Evolutionary conservation across 1,140 invertebrate species (phyloP), one percentile per base, ranked within the genome.

Genomic region (Artemia franciscana): DNA sequence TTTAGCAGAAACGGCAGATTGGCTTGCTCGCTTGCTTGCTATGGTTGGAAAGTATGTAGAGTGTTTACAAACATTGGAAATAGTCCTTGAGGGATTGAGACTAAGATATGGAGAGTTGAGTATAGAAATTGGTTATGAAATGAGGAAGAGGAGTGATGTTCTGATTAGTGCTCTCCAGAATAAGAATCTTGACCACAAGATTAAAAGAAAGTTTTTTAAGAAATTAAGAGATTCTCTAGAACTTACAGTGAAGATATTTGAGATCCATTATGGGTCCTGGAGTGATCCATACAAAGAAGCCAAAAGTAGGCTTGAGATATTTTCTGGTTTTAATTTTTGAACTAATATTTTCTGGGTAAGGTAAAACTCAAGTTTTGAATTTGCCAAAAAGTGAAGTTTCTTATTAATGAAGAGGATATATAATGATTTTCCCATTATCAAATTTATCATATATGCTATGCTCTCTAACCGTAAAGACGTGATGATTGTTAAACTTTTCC

Each of bases 101-200:
- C 68, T 74, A 63, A 71, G 73, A 60, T 82, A 75, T 73, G 80
- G 80, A 0, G 64, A 63, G 5, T 70, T 71, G 28, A 81, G 79
- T 66, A 71, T 80, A 58, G 79, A 82, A 71, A 65, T 78, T 61
- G 75, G 73, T 0, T 72, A 77, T 62, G 79, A 81, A 69, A 70
- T 81, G 23, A 75, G 74, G 57, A 77, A 76, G 68, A 68, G 77
- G 4, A 74, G 71, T 3, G 74, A 76, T 60, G 64, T 65, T 0
- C 56, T 66, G 58, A 26, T 67, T 4, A 39, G 28, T 60, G 59
- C 62, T 12, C 9, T 63, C 21, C 23, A 63, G 57, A 7, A 63
- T 18, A 25, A 57, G 2, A 51, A 51, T 51, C 12, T 51, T 3
- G 39, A 51, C 12, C 12, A 12, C 12, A 51, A 51, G 39, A 18